Percentiles rank a stretch among this genome's conserved stretches.
phyloP scores from a whole-genome alignment of 2,797 vertebrate genomes.

The Eupleurogrammus muticus region DNA sequence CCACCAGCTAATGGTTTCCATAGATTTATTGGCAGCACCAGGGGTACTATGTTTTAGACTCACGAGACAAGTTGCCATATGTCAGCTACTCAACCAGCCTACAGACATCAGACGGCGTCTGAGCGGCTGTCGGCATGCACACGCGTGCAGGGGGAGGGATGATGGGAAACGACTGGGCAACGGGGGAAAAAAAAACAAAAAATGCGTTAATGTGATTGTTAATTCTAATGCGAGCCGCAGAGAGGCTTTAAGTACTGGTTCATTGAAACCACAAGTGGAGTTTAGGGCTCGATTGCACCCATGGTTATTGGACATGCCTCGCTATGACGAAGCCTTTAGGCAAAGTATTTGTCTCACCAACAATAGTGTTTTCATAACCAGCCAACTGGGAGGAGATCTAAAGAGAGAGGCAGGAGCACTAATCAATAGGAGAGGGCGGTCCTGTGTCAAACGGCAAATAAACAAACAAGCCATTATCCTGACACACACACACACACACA shows the following conservation, averaged over 20 bases:
- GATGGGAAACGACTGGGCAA: conserved; percentile 9
- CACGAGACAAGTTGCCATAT: conserved; percentile 61
- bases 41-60: conserved; percentile 66
- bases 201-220: background rate
- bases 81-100: conserved; percentile 63
- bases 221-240: conserved; percentile 2
- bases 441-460: conserved; percentile 77
- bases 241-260: conserved; percentile 16
- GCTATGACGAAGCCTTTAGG: conserved; percentile 64
- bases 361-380: conserved; percentile 79
- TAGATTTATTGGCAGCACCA: conserved; percentile 67
- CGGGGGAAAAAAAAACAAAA: conserved; percentile 1
- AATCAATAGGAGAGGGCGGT: conserved; percentile 82
- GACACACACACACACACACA: conserved; percentile 51
- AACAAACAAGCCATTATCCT: conserved; percentile 79
- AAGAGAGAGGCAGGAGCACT: conserved; percentile 76
- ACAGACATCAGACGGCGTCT: conserved; percentile 42
- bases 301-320: conserved; percentile 40
- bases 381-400: conserved; percentile 78
- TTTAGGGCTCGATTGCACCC: conserved; percentile 33
- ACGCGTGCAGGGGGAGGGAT: conserved; percentile 27
- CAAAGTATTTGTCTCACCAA: conserved; percentile 69
- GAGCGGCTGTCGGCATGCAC: conserved; percentile 23
- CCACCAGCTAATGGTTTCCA: conserved; percentile 67
- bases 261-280: conserved; percentile 26